phyloP scores from a whole-genome alignment of 2,888 invertebrate species.

The Drosophila imparisetae region DNA sequence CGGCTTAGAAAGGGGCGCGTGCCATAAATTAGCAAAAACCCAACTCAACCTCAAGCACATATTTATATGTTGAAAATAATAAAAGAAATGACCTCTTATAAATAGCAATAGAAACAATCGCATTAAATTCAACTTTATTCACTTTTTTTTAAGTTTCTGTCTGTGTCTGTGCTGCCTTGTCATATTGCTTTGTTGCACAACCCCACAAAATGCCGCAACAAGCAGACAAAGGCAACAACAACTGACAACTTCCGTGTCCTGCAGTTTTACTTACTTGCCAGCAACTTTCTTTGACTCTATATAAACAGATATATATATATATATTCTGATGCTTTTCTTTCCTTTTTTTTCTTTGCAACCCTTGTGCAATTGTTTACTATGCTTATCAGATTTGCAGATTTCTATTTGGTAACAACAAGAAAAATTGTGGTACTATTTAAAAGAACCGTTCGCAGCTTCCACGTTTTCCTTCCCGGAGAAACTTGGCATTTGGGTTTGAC shows the following conservation, averaged over 20 bases:
- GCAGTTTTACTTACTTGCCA: conserved; percentile 29
- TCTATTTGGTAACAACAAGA: conserved; percentile 36
- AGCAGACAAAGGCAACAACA: conserved; percentile 36
- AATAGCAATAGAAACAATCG: conserved; percentile 16
- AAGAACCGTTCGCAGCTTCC: conserved; percentile 22
- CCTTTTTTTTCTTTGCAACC: conserved; percentile 16
- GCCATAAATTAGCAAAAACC: conserved; percentile 41
- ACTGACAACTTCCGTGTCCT: conserved; percentile 55
- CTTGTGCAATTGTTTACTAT: conserved; percentile 70
- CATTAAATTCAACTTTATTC: conserved; percentile 55
- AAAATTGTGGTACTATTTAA: conserved; percentile 44
- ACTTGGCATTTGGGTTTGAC: conserved; percentile 47
- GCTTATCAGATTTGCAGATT: conserved; percentile 66
- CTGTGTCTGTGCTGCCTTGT: conserved; percentile 3
- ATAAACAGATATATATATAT: conserved; percentile 1
- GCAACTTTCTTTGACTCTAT: conserved; percentile 20
- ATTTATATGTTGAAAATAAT: conserved; percentile 9
- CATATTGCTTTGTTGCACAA: conserved; percentile 6
- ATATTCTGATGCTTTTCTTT: neutral
- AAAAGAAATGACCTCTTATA: conserved; percentile 9
- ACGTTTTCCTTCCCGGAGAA: neutral
- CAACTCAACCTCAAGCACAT: conserved; percentile 9
- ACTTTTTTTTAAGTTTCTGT: conserved; percentile 30
- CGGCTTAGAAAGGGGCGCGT: conserved; percentile 41
- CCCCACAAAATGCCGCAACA: conserved; percentile 8